Percentiles rank a stretch among this genome's conserved stretches.
These are phyloP conservation scores for Deilephila elpenor DNA, from an alignment of 2,888 invertebrate genomes.

Conservation along the genomic window DNA sequence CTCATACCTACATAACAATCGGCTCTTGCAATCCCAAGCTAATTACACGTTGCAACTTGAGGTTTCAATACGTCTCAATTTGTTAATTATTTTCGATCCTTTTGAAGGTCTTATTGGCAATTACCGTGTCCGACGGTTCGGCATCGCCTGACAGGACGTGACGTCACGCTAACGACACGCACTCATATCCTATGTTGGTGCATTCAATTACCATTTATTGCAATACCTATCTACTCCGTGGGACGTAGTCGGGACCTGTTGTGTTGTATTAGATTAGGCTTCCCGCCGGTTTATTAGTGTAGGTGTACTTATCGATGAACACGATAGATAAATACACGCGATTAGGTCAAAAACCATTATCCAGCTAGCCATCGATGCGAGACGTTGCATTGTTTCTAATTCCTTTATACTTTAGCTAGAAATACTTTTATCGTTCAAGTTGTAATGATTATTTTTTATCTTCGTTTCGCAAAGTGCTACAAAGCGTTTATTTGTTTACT, in stretches of 20 bases:
- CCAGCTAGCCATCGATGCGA: neutral
- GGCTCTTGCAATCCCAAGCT: conserved; percentile 16
- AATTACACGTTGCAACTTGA: conserved; percentile 27
- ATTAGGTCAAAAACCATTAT: conserved; percentile 16
- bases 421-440: conserved; percentile 23
- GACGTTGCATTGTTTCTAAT: conserved; percentile 11
- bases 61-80: conserved; percentile 18
- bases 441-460: conserved; percentile 24
- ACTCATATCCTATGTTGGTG: conserved; percentile 51
- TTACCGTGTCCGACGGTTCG: conserved; percentile 34
- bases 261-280: conserved; percentile 52
- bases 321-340: conserved; percentile 40
- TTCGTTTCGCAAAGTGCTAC: conserved; percentile 16
- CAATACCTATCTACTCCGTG: conserved; percentile 46
- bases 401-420: conserved; percentile 18
- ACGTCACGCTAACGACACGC: conserved; percentile 46
- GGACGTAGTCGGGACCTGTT: conserved; percentile 40
- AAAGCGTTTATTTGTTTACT: conserved; percentile 20
- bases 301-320: conserved; percentile 36
- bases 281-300: conserved; percentile 45
- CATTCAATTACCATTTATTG: conserved; percentile 56
- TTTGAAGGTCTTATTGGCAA: conserved; percentile 31
- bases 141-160: conserved; percentile 47
- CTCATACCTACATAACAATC: conserved; percentile 26
- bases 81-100: conserved; percentile 26